Evolutionary conservation across 2,888 invertebrate genomes (phyloP).

Genomic region (Maniola hyperantus): DNA sequence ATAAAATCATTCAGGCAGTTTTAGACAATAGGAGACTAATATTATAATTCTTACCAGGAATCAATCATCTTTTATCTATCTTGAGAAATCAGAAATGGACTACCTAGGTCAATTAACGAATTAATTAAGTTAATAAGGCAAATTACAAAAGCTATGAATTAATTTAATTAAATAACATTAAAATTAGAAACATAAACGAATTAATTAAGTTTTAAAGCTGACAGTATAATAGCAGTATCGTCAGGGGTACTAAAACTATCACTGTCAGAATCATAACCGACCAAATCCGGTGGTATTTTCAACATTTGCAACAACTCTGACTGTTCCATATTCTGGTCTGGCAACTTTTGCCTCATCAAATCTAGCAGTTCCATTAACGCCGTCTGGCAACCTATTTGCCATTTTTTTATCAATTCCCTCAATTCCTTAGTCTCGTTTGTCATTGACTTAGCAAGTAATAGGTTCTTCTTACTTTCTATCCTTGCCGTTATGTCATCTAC

Average conservation of each 20-base stretch:
- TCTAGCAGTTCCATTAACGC: slow-evolving; percentile 77
- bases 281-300: slow-evolving; percentile 73
- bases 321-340: slow-evolving; percentile 71
- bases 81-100: no score
- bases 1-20: no score
- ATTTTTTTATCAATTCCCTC: slow-evolving; percentile 72
- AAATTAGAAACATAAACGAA: background rate
- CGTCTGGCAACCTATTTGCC: slow-evolving; percentile 80
- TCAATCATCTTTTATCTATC: no score
- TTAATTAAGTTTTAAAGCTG: slow-evolving; percentile 36
- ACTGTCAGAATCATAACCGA: slow-evolving; percentile 77
- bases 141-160: background rate
- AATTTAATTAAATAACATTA: background rate
- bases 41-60: no score
- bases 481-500: slow-evolving; percentile 67
- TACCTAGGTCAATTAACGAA: background rate
- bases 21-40: no score
- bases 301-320: slow-evolving; percentile 71
- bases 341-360: slow-evolving; percentile 66
- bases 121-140: background rate
- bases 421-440: slow-evolving; percentile 76
- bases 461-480: slow-evolving; percentile 70
- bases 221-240: slow-evolving; percentile 61
- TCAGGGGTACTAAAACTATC: slow-evolving; percentile 72
- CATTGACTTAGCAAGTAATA: slow-evolving; percentile 61